These are phyloP conservation scores for Drosophila ananassae DNA, from an alignment of 1,140 invertebrate genomes.

Conservation along the genomic window DNA sequence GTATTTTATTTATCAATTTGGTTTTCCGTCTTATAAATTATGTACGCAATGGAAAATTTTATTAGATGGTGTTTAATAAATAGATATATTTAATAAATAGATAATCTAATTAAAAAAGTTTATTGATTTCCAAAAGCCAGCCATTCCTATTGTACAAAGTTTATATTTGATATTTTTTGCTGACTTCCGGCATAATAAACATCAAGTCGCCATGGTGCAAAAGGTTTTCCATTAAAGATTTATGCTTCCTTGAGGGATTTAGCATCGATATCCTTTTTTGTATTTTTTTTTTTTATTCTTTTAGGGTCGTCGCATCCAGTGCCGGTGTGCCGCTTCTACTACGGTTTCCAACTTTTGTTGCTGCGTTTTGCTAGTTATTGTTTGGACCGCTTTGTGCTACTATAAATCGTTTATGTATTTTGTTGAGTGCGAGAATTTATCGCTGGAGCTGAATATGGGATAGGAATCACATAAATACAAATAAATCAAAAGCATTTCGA, in stretches of 20 bases:
- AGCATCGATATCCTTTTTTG: slow-evolving; percentile 49
- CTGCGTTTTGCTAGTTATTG: slow-evolving; percentile 48
- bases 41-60: not conserved
- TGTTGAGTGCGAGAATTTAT: slow-evolving; percentile 80
- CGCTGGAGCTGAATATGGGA: slow-evolving; percentile 69
- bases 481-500: slow-evolving; percentile 79
- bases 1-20: not conserved
- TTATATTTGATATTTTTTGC: not conserved
- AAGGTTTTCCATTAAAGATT: slow-evolving; percentile 59
- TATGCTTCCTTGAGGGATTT: slow-evolving; percentile 58
- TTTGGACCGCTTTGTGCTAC: slow-evolving; percentile 63
- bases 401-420: slow-evolving; percentile 81
- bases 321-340: not conserved
- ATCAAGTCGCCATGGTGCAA: slow-evolving; percentile 9
- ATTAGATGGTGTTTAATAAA: not conserved
- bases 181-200: not conserved
- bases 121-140: too few relatives aligned
- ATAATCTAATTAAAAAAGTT: not conserved
- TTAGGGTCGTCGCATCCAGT: not conserved
- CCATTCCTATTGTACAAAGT: too few relatives aligned
- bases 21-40: not conserved
- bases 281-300: slow-evolving; percentile 8
- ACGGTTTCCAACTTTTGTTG: slow-evolving; percentile 13
- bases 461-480: slow-evolving; percentile 78
- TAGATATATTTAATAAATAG: not conserved